Evolutionary conservation across 35 echinoderm and acorn worm species (phyloP).

Genomic region (Diadema setosum): DNA sequence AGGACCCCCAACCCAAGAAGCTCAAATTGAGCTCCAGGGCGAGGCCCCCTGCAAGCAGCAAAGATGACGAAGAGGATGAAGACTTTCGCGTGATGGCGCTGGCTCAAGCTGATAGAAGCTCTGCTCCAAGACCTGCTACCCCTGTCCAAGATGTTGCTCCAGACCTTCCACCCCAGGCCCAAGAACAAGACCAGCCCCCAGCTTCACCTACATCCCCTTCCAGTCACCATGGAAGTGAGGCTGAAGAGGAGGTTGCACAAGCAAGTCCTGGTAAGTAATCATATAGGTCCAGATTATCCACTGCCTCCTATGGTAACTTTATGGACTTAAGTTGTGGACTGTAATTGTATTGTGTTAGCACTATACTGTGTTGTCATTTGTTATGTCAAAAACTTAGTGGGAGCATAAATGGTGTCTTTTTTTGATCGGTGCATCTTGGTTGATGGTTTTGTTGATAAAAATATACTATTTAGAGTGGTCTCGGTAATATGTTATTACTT

Average conservation of each 20-base stretch:
- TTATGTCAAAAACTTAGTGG: constrained; percentile 9
- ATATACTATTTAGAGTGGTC: background rate
- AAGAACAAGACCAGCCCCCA: constrained; percentile 18
- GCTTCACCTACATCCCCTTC: background rate
- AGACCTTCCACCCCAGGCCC: constrained; percentile 8
- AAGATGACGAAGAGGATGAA: too few relatives aligned
- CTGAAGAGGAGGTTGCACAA: constrained; percentile 6
- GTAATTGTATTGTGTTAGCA: background rate
- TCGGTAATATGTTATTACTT: background rate
- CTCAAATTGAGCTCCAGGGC: too few relatives aligned
- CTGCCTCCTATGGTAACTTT: background rate
- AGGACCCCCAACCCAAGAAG: too few relatives aligned
- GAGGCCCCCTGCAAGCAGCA: too few relatives aligned
- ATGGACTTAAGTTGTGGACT: background rate
- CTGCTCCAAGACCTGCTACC: constrained; percentile 14
- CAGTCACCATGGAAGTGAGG: background rate
- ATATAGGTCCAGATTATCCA: background rate
- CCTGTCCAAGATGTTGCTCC: constrained; percentile 2
- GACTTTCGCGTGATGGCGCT: too few relatives aligned
- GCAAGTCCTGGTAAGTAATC: background rate
- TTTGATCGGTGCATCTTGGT: background rate
- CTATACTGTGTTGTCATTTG: background rate
- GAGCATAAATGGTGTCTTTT: constrained; percentile 2
- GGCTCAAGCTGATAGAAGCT: constrained; percentile 11
- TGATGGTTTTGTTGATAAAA: background rate